These are phyloP conservation scores for Euwallacea similis DNA, from an alignment of 1,140 invertebrate genomes.

Conservation along the genomic window DNA sequence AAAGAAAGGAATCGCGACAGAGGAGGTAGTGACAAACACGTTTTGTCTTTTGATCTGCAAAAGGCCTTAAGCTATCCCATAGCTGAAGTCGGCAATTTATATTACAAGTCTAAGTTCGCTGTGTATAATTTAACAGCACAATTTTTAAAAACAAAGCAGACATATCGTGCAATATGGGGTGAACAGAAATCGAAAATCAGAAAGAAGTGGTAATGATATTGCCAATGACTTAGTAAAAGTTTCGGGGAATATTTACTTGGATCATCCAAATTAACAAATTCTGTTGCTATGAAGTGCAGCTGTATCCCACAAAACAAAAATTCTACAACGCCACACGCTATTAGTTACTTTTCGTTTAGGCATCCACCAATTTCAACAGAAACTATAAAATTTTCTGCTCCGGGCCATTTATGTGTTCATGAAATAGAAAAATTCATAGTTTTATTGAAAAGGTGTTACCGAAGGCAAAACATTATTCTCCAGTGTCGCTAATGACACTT, in stretches of 20 bases:
- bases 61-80: constrained; percentile 43
- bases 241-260: constrained; percentile 30
- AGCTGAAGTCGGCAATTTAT: constrained; percentile 40
- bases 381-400: too few species aligned
- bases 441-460: too few species aligned
- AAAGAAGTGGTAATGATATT: constrained; percentile 42
- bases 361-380: too few species aligned
- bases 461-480: too few species aligned
- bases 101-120: constrained; percentile 42
- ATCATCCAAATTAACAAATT: constrained; percentile 28
- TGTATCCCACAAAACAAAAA: constrained; percentile 48
- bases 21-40: constrained; percentile 16
- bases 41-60: constrained; percentile 44
- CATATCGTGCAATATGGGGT: constrained; percentile 43
- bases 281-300: constrained; percentile 44
- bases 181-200: constrained; percentile 38
- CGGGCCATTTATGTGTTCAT: too few species aligned
- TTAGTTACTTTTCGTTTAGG: too few species aligned
- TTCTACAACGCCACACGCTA: constrained; percentile 40
- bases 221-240: constrained; percentile 43
- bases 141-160: constrained; percentile 32
- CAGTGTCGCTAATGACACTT: too few species aligned
- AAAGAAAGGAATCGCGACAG: constrained; percentile 29
- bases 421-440: too few species aligned
- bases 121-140: constrained; percentile 45